Evolutionary conservation across 2,797 vertebrate genomes (phyloP).

Genomic region (Balearica regulorum): DNA sequence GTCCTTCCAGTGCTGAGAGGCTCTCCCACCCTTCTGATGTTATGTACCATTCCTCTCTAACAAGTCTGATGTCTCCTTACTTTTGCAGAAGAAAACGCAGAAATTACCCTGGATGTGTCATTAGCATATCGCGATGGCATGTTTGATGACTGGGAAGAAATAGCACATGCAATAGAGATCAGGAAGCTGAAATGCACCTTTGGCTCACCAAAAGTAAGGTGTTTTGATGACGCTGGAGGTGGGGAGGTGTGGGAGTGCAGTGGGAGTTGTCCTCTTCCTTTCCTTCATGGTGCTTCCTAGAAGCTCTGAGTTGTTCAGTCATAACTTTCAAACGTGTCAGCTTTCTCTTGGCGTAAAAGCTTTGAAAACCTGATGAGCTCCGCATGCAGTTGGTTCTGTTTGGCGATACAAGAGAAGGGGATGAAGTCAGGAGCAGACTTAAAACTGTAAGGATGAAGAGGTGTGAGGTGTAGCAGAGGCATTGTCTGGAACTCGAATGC

Average conservation of each 20-base stretch:
- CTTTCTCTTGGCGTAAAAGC: neutral
- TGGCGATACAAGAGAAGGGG: neutral
- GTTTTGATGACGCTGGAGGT: neutral
- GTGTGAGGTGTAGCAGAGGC: neutral
- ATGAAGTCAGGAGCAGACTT: neutral
- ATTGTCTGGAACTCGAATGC: neutral
- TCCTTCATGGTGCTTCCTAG: neutral
- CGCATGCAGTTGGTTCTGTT: neutral
- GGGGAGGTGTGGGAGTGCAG: neutral
- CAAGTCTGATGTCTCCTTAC: neutral
- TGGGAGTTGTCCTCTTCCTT: neutral
- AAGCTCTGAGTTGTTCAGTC: neutral
- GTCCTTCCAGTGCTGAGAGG: neutral
- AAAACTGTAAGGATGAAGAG: neutral
- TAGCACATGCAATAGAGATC: slow-evolving; percentile 87
- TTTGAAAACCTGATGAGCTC: neutral
- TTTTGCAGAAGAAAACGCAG: slow-evolving; percentile 83
- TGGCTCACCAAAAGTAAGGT: slow-evolving; percentile 80
- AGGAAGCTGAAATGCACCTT: slow-evolving; percentile 91
- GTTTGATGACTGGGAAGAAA: slow-evolving; percentile 86
- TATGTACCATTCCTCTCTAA: neutral
- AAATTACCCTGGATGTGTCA: slow-evolving; percentile 86
- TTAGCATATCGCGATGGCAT: slow-evolving; percentile 88
- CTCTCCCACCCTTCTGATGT: neutral
- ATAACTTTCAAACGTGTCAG: neutral